phyloP scores from a whole-genome alignment of 2,888 invertebrate genomes.

The Drosophila incognita region DNA sequence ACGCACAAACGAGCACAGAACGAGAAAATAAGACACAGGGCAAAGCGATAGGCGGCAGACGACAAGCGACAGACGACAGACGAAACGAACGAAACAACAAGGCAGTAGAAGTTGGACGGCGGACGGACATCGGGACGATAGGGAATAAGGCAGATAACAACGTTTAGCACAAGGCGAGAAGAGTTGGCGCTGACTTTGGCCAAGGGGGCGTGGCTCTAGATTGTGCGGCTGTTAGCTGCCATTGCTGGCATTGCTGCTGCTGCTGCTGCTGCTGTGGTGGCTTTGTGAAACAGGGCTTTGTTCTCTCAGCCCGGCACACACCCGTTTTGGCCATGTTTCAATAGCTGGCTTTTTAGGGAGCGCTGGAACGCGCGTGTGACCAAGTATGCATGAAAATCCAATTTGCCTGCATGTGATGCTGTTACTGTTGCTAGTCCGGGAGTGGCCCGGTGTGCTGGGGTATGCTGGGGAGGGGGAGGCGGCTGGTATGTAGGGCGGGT shows the following conservation, averaged over 20 bases:
- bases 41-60: conserved; percentile 43
- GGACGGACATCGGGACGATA: conserved; percentile 29
- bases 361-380: conserved; percentile 66
- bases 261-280: conserved; percentile 6
- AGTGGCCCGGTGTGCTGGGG: neutral
- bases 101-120: neutral
- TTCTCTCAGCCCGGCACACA: neutral
- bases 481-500: neutral
- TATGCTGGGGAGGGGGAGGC: neutral
- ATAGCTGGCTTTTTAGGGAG: conserved; percentile 30
- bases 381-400: conserved; percentile 80
- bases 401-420: conserved; percentile 68
- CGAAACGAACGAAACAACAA: conserved; percentile 5
- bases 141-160: conserved; percentile 72
- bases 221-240: conserved; percentile 7
- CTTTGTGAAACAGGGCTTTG: conserved; percentile 16
- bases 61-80: conserved; percentile 13
- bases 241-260: neutral
- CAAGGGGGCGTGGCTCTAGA: conserved; percentile 15
- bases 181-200: conserved; percentile 54
- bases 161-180: conserved; percentile 73
- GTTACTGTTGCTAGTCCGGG: neutral
- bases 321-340: conserved; percentile 23
- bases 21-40: conserved; percentile 68
- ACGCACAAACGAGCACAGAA: conserved; percentile 74